Evolutionary conservation across 1,140 invertebrate species (phyloP), one percentile per base, ranked within the genome.

Genomic region (Paraescarpia echinospica): DNA sequence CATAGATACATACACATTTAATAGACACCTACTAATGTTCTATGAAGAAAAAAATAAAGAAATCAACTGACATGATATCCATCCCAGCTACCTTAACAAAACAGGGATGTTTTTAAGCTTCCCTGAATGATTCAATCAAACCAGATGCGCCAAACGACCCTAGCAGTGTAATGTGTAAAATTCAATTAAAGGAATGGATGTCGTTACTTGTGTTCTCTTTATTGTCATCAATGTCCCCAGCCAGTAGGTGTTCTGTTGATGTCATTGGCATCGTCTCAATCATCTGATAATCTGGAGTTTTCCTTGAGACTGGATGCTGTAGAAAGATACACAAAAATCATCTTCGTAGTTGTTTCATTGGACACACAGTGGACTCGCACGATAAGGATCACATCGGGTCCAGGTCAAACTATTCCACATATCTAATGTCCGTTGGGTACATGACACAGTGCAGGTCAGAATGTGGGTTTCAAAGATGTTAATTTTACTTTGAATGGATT

Each of bases 251-350:
- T 89, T 51, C 77, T 77, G 14, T 92, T 34, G 92, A 91, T 35
- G 51, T 91, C 59, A 77, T 27, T 31, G 59, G 59, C 51, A 93
- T 77, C 51, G 92, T 92, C 59, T 89, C 35, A 77, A 92, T 92
- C 92, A 89, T 92, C 41, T 93, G 92, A 77, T 92, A 93, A 91
- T 93, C 93, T 33, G 93, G 89, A 33, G 93, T 93, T 59, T 92
- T 92, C 92, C 94, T 92, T 27, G 94, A 93, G 12, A 94, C 92
- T 48, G 94, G 93, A 77, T 93, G 92, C 94, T 94, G 92, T 91
- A 93, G 33, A 91, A 59, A 33, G 27, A 91, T 34, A 91, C 34
- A 92, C 90, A 92, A 35, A 92, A n/a, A 34, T 33, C 12, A 33
- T 90, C 41, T 51, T 89, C n/a, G 34, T 27, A 91, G 33, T 22